Evolutionary conservation across 2,888 invertebrate genomes (phyloP).

Genomic region (Tenodera sinensis): DNA sequence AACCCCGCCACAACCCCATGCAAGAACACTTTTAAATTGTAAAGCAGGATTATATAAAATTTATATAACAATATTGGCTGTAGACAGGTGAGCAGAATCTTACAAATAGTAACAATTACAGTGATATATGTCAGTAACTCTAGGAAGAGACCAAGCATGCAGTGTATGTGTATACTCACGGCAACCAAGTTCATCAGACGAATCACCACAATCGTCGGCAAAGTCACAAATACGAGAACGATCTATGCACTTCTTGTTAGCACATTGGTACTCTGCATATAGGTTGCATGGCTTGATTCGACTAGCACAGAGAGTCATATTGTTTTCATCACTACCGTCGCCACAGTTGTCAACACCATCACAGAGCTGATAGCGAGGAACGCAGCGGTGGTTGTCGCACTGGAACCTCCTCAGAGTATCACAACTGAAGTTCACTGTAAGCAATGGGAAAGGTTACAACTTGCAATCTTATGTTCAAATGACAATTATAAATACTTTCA

Average conservation of each 20-base stretch:
- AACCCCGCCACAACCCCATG: too few relatives aligned
- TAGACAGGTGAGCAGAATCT: background rate
- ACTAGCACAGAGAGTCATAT: conserved; percentile 82
- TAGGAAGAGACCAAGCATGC: background rate
- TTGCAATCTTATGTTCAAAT: too few relatives aligned
- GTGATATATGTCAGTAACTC: too few relatives aligned
- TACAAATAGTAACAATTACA: too few relatives aligned
- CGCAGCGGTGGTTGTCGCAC: conserved; percentile 84
- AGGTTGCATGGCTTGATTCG: conserved; percentile 73
- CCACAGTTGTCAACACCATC: conserved; percentile 92
- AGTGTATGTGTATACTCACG: conserved; percentile 50
- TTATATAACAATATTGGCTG: background rate
- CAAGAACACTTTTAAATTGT: too few relatives aligned
- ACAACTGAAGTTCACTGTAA: conserved; percentile 72
- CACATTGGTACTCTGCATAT: conserved; percentile 79
- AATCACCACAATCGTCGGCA: conserved; percentile 87
- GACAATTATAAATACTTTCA: too few relatives aligned
- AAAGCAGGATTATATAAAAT: too few relatives aligned
- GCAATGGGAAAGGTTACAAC: background rate
- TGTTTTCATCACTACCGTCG: conserved; percentile 93
- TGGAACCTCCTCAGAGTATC: conserved; percentile 81
- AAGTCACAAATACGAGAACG: conserved; percentile 79
- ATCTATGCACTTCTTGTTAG: conserved; percentile 81
- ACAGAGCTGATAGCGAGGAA: conserved; percentile 81
- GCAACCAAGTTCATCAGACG: conserved; percentile 87